phyloP scores from a whole-genome alignment of 2,888 invertebrate species.

The Lymantria dispar region DNA sequence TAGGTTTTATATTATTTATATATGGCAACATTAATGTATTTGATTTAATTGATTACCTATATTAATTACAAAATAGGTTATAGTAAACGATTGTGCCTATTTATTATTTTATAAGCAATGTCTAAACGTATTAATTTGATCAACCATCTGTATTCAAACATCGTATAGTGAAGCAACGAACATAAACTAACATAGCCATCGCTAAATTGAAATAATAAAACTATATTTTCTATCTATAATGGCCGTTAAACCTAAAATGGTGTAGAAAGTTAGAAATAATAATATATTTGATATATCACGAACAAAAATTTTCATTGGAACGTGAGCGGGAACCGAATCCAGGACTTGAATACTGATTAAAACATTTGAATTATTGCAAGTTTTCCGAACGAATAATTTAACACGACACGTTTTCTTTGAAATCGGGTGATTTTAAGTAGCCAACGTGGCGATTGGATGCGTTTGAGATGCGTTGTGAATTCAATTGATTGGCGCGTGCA shows the following conservation, averaged over 20 bases:
- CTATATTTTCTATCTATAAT: conserved; percentile 49
- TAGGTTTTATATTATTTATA: conserved; percentile 4
- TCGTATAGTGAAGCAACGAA: conserved; percentile 29
- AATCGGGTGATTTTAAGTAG: conserved; percentile 34
- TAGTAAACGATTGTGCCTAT: conserved; percentile 15
- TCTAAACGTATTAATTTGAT: conserved; percentile 35
- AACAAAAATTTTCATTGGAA: conserved; percentile 64
- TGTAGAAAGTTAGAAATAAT: conserved; percentile 68
- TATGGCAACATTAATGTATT: conserved; percentile 29
- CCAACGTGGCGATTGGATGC: conserved; percentile 12
- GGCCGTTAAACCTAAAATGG: conserved; percentile 56
- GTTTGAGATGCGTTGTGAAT: conserved; percentile 15
- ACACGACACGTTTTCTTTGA: conserved; percentile 39
- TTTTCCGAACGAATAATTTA: conserved; percentile 45
- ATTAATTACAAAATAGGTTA: conserved; percentile 36
- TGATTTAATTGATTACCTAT: conserved; percentile 31
- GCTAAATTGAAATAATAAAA: conserved; percentile 28
- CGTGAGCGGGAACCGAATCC: conserved; percentile 64
- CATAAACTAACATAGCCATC: conserved; percentile 17
- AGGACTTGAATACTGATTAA: conserved; percentile 66
- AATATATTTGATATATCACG: conserved; percentile 60
- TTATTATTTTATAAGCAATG: conserved; percentile 33
- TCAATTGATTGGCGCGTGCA: conserved; percentile 14
- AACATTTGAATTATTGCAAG: conserved; percentile 34
- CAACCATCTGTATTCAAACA: conserved; percentile 29